Evolutionary conservation across 64 coral and sea anemone species (phyloP).

Genomic region (Acropora yongei): DNA sequence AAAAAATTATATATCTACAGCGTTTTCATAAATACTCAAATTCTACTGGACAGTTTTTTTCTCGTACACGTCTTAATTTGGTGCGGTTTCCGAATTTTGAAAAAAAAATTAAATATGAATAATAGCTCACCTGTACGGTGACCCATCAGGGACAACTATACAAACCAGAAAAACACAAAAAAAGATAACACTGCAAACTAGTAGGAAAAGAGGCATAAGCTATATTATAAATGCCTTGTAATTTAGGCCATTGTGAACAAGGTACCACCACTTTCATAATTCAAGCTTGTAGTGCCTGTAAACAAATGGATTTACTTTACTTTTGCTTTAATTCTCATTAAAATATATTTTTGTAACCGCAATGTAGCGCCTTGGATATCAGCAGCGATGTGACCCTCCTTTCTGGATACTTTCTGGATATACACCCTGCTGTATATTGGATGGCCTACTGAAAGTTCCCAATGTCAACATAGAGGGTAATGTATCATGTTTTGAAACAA

Average conservation of each 20-base stretch:
- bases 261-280: not conserved
- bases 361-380: conserved; percentile 8
- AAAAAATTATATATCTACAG: too few species aligned
- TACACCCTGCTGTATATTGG: not conserved
- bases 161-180: not conserved
- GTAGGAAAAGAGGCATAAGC: too few species aligned
- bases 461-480: not conserved
- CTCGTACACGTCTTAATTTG: too few species aligned
- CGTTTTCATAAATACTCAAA: too few species aligned
- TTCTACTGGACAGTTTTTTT: too few species aligned
- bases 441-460: not conserved
- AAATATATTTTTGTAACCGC: not conserved
- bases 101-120: too few species aligned
- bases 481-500: not conserved
- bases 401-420: not conserved
- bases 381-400: not conserved
- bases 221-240: not conserved
- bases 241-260: not conserved
- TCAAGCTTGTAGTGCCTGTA: not conserved
- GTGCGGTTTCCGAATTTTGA: too few species aligned
- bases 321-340: not conserved
- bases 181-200: not conserved
- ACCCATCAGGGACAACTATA: not conserved
- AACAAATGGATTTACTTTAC: not conserved
- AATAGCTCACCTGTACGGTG: too few species aligned